Base-by-base conservation (phyloP, 2,888 invertebrate genomes). In the Stenchaetothrips biformis region DNA sequence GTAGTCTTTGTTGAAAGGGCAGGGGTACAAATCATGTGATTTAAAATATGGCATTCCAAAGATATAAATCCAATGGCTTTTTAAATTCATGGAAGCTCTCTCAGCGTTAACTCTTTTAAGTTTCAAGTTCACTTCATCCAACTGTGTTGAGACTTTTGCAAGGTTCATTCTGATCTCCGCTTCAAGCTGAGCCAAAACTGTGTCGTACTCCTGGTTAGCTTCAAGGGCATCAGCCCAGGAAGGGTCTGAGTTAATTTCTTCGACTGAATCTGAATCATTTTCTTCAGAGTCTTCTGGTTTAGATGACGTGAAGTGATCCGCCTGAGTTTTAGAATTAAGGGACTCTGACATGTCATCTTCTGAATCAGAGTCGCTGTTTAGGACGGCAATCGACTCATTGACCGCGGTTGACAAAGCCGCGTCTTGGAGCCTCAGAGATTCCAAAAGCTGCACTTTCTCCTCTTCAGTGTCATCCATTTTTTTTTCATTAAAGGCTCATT, bases 31-130 rank as follows among this genome's bases (percentile, higher is more conserved):
- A 74, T 74, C 25, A 25, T 9, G 21, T 21, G 67, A 25, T 25
- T 74, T 74, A 21, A 74, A 74, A 25, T 74, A 74, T 7, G 67
- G 67, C 67, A 74, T 74, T 7, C 67, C 67, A 74, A 74, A 74
- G 11, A 21, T 7, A 7, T 74, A 74, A 11, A 74, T 11, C 21
- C 21, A 74, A 21, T 74, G 67, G 9, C 67, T 25, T 25, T 74
- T 74, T 11, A 2, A 25, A 11, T 74, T 74, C 21, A 74, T 0
- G 25, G 18, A 13, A 59, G 8, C 25, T 21, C 21, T 11, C 7
- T 25, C 25, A 25, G 25, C 1, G 11, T 25, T 74, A 11, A 74
- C 25, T 7, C 7, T 4, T 7, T 21, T 9, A 74, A 74, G 21
- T 25, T 25, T 74, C 0, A 1, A 25, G 11, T 21, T 25, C 9